Conservation (phyloP, 2,888 invertebrate genomes). For the Teleiodes luculella region DNA sequence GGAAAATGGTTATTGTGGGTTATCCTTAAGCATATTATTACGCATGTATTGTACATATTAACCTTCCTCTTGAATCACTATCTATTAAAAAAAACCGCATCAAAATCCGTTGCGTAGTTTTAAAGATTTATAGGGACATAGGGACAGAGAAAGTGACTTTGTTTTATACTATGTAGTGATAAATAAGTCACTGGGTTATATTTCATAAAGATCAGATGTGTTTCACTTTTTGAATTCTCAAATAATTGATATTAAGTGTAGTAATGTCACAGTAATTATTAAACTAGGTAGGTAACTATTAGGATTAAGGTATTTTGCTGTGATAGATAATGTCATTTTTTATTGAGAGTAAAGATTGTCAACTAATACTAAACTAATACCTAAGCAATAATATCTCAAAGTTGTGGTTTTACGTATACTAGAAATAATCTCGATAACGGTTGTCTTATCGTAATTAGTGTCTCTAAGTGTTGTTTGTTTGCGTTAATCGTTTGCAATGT, state of each 20-base stretch:
- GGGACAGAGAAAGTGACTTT: too few relatives aligned
- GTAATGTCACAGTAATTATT: background rate
- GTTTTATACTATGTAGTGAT: too few relatives aligned
- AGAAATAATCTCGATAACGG: constrained; percentile 3
- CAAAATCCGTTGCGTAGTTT: too few relatives aligned
- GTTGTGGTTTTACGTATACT: background rate
- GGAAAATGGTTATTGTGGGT: too few relatives aligned
- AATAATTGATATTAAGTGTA: background rate
- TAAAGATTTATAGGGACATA: too few relatives aligned
- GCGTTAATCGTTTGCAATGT: background rate
- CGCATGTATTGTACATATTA: too few relatives aligned
- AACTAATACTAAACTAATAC: too few relatives aligned
- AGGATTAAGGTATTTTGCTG: background rate
- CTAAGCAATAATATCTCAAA: constrained; percentile 6
- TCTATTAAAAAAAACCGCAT: too few relatives aligned
- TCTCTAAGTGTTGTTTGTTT: background rate
- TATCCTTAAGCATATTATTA: too few relatives aligned
- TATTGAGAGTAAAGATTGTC: background rate
- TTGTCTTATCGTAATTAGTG: background rate
- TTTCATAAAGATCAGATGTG: too few relatives aligned
- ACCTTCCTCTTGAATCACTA: too few relatives aligned
- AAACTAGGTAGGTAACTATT: background rate
- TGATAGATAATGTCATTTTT: background rate
- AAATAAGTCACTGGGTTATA: too few relatives aligned
- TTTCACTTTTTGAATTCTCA: background rate